Percentiles rank a stretch among this genome's conserved stretches.
Conservation (phyloP, 92 coral and sea anemone genomes). For the Umimayanthus chanpuru region DNA sequence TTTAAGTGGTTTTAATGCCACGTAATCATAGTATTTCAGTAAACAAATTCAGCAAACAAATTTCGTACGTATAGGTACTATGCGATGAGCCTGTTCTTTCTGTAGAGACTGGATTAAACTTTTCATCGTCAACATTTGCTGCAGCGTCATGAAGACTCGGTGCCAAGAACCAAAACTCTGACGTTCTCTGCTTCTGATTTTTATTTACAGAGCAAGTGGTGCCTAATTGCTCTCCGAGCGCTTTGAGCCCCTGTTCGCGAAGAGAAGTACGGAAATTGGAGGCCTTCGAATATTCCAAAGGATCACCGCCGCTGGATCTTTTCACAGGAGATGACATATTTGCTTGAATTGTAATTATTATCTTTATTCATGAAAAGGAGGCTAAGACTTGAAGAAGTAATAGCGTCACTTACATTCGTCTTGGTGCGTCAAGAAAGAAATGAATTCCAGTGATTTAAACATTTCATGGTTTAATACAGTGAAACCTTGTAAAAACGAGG, state of each 20-base stretch:
- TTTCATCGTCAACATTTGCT: too few species aligned
- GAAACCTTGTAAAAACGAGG: too few species aligned
- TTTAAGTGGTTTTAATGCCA: neutral
- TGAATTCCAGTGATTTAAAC: too few species aligned
- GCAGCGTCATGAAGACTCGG: neutral
- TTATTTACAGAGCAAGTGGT: slow-evolving; percentile 37
- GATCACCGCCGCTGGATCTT: slow-evolving; percentile 27
- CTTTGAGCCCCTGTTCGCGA: slow-evolving; percentile 16
- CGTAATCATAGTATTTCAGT: neutral
- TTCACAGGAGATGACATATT: slow-evolving; percentile 43
- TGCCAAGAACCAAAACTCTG: neutral
- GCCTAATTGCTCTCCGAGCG: slow-evolving; percentile 36
- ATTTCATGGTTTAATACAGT: too few species aligned
- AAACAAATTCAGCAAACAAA: too few species aligned
- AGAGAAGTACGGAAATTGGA: slow-evolving; percentile 26
- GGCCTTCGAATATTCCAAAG: neutral
- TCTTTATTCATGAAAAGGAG: neutral
- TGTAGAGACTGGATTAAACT: too few species aligned
- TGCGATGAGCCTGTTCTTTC: too few species aligned
- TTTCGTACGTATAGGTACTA: neutral
- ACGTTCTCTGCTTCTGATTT: neutral
- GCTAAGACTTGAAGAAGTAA: neutral
- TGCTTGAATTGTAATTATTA: neutral
- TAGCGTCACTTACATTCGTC: neutral
- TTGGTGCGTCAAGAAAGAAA: too few species aligned